These are phyloP conservation scores for Tetraneura akinire DNA, from an alignment of 1,140 invertebrate genomes.

Conservation along the genomic window DNA sequence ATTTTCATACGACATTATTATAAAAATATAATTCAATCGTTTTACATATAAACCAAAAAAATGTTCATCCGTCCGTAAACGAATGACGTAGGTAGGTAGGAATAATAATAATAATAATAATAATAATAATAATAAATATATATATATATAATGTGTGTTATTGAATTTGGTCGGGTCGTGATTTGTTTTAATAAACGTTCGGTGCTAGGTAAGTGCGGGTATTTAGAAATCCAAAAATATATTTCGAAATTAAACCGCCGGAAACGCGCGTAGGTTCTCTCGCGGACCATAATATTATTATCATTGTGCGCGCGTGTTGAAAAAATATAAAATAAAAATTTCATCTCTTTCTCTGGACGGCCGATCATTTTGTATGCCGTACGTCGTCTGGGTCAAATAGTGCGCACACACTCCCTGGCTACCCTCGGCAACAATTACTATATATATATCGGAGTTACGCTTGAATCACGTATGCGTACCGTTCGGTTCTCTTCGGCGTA, in stretches of 20 bases:
- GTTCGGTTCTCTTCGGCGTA: not conserved
- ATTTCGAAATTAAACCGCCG: not conserved
- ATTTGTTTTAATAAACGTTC: not conserved
- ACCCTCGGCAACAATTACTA: not conserved
- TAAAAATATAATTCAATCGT: too few relatives aligned
- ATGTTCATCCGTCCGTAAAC: too few relatives aligned
- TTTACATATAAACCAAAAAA: too few relatives aligned
- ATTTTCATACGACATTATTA: too few relatives aligned
- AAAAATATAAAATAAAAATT: not conserved
- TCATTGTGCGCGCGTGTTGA: not conserved
- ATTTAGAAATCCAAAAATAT: too few relatives aligned
- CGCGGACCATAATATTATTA: not conserved
- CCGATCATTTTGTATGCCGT: not conserved
- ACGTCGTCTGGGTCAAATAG: not conserved
- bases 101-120: too few relatives aligned
- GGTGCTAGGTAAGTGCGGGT: too few relatives aligned
- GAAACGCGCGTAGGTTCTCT: too few relatives aligned
- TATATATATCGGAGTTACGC: not conserved
- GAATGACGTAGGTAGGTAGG: too few relatives aligned
- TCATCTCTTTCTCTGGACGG: not conserved
- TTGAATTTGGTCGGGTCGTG: not conserved
- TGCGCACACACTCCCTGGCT: too few relatives aligned
- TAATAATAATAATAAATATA: too few relatives aligned
- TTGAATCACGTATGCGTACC: conserved; percentile 12
- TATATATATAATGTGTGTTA: too few relatives aligned